A percentile compares a stretch with the other conserved stretches of the same genome.
phyloP scores from a whole-genome alignment of 2,797 vertebrate species.

The Sebastes minor region DNA sequence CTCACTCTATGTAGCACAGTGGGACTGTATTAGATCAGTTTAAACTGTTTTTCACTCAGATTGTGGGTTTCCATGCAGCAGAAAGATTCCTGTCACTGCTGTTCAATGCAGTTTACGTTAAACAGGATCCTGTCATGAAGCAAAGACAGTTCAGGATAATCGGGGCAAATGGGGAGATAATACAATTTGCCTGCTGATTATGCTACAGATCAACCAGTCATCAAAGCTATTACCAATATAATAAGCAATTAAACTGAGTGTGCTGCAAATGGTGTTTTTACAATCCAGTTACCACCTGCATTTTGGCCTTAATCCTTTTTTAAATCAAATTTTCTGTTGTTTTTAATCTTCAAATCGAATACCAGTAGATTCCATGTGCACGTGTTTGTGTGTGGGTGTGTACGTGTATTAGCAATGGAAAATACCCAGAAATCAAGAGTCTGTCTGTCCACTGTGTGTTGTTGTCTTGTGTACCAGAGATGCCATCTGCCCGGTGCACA shows the following conservation, averaged over 20 bases:
- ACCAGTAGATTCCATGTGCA: not conserved
- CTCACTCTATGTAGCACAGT: not conserved
- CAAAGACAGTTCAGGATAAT: not conserved
- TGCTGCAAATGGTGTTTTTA: not conserved
- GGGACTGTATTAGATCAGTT: not conserved
- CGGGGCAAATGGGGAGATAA: not conserved
- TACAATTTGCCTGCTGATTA: not conserved
- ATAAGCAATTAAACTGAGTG: not conserved
- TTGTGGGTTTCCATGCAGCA: not conserved
- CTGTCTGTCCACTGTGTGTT: constrained; percentile 28
- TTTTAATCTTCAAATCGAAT: not conserved
- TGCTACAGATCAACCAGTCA: not conserved
- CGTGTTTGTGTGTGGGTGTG: not conserved
- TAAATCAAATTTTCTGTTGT: not conserved
- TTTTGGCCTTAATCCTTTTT: not conserved
- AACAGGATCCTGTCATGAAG: not conserved
- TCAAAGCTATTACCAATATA: constrained; percentile 2
- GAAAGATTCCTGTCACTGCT: not conserved
- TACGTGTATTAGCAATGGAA: not conserved
- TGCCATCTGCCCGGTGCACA: constrained; percentile 59
- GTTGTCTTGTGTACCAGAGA: constrained; percentile 66
- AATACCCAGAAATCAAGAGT: not conserved
- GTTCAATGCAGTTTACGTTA: not conserved
- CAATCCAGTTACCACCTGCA: not conserved
- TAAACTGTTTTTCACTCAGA: not conserved